A percentile compares a stretch with the other conserved stretches of the same genome.
Conservation (phyloP, 2,113 vertebrate genomes). For the zebrafish (Danio rerio) region DNA sequence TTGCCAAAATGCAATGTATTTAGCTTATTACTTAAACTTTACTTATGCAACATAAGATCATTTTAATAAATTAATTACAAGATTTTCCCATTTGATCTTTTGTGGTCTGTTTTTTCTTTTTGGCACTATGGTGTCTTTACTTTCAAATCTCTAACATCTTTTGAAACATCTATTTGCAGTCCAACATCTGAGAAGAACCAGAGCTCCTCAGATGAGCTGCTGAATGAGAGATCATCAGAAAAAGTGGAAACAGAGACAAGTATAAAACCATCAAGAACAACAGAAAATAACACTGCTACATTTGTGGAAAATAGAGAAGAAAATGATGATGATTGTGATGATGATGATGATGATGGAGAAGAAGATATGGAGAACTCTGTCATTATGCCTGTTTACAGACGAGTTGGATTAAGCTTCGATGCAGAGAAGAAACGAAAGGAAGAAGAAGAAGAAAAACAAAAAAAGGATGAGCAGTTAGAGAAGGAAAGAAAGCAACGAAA, state of each 20-base stretch:
- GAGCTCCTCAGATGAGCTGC: conserved; percentile 25
- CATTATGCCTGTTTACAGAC: neutral
- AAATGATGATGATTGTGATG: conserved; percentile 31
- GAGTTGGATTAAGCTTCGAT: neutral
- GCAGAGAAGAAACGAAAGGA: neutral
- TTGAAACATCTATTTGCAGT: conserved; percentile 17
- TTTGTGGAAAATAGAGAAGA: conserved; percentile 11
- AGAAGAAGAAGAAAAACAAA: conserved; percentile 10
- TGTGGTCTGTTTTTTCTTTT: too few relatives aligned
- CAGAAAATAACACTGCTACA: neutral
- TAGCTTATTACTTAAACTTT: too few relatives aligned
- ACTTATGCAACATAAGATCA: too few relatives aligned
- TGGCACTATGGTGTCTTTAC: too few relatives aligned
- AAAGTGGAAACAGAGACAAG: neutral
- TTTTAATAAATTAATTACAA: too few relatives aligned
- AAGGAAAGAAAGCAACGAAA: conserved; percentile 18
- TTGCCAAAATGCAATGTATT: too few relatives aligned
- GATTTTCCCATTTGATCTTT: too few relatives aligned
- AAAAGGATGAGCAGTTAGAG: conserved; percentile 2
- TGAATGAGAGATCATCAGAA: conserved; percentile 13
- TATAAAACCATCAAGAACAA: neutral
- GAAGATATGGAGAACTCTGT: conserved; percentile 25
- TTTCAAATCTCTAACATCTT: neutral
- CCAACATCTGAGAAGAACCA: conserved; percentile 11
- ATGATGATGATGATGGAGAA: conserved; percentile 41